phyloP scores from a whole-genome alignment of 37 sponge, comb jelly and placozoan species.

The Haliclona indistincta region DNA sequence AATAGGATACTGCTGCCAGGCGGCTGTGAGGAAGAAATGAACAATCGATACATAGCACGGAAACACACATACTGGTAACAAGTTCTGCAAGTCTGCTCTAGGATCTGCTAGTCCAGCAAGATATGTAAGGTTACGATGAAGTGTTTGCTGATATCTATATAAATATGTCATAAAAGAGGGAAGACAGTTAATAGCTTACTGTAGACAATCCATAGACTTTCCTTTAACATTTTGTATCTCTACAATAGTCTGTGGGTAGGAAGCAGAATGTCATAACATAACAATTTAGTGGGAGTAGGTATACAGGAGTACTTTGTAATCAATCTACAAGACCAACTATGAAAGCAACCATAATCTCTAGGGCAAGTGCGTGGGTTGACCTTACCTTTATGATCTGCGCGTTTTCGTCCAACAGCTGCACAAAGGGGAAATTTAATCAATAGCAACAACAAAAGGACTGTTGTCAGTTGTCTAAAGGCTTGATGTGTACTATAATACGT shows the following conservation, averaged over 20 bases:
- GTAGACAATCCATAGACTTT: slow-evolving; percentile 61
- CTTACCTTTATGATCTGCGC: slow-evolving; percentile 69
- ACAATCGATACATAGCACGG: too few species aligned
- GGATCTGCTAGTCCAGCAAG: slow-evolving; percentile 85
- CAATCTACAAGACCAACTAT: not conserved
- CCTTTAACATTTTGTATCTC: slow-evolving; percentile 70
- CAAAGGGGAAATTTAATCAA: not conserved
- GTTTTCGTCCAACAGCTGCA: slow-evolving; percentile 78
- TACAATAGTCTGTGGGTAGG: slow-evolving; percentile 35
- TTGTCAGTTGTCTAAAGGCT: not conserved
- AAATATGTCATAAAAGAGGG: not conserved
- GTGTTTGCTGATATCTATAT: slow-evolving; percentile 83
- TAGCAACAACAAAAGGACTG: not conserved
- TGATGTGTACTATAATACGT: not conserved
- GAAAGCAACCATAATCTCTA: too few species aligned
- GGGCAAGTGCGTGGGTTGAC: too few species aligned
- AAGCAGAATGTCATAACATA: too few species aligned
- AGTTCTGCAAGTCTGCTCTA: slow-evolving; percentile 39
- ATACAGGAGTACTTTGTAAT: slow-evolving; percentile 10
- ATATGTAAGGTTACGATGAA: slow-evolving; percentile 81
- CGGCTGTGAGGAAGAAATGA: slow-evolving; percentile 4
- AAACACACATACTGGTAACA: slow-evolving; percentile 65
- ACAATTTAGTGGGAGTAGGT: not conserved
- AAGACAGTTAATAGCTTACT: slow-evolving; percentile 32
- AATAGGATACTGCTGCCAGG: slow-evolving; percentile 36